phyloP scores from a whole-genome alignment of 2,113 vertebrate genomes.

The Gambusia affinis region DNA sequence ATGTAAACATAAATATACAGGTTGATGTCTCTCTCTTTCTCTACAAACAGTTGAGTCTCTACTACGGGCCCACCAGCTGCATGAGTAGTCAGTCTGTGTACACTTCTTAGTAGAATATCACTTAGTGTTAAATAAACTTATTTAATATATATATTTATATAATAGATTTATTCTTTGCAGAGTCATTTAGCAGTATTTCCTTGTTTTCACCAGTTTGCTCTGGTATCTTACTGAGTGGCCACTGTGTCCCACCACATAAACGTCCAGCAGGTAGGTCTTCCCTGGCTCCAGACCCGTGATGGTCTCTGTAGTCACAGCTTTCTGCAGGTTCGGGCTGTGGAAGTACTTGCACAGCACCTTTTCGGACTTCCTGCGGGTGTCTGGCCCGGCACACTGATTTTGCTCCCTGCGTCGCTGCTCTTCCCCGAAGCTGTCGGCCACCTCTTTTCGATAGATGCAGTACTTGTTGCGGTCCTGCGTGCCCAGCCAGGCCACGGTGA shows the following conservation, averaged over 20 bases:
- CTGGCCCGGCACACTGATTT: conserved; percentile 94
- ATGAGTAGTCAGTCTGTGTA: conserved; percentile 86
- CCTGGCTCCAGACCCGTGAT: conserved; percentile 90
- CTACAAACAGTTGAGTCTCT: conserved; percentile 84
- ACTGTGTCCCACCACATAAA: conserved; percentile 93
- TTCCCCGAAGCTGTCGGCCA: conserved; percentile 85
- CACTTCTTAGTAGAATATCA: conserved; percentile 83
- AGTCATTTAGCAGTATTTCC: conserved; percentile 92
- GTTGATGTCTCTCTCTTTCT: conserved; percentile 85
- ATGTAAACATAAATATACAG: conserved; percentile 88
- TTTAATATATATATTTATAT: conserved; percentile 79
- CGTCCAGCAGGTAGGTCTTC: conserved; percentile 95
- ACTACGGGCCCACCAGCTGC: conserved; percentile 83
- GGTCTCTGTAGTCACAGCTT: conserved; percentile 96
- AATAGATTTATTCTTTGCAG: conserved; percentile 83
- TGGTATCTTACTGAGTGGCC: conserved; percentile 97
- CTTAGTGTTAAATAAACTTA: conserved; percentile 82
- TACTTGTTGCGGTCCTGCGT: conserved; percentile 97
- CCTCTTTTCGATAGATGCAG: conserved; percentile 94
- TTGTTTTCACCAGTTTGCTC: conserved; percentile 97
- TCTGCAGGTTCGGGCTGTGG: conserved; percentile 94
- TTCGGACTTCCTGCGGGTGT: conserved; percentile 90
- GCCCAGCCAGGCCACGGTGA: conserved; percentile 95
- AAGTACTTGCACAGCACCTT: conserved; percentile 99
- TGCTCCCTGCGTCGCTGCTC: conserved; percentile 90